Evolutionary conservation across 1,140 invertebrate genomes (phyloP).

Genomic region (Drosophila kohkoa): DNA sequence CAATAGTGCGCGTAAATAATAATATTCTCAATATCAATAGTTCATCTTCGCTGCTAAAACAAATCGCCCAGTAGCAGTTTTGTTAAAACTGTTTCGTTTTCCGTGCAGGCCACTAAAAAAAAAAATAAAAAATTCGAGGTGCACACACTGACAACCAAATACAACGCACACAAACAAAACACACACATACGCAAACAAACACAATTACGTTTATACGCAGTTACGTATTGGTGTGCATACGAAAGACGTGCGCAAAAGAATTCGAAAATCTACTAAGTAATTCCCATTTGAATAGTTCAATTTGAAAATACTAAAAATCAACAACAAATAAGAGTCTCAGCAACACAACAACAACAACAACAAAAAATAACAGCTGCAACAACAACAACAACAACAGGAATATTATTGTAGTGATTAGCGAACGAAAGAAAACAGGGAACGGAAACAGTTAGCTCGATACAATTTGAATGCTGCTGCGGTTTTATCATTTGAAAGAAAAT

Average conservation of each 20-base stretch:
- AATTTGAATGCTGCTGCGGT: slow-evolving; percentile 72
- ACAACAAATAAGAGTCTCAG: slow-evolving; percentile 64
- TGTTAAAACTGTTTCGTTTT: slow-evolving; percentile 20
- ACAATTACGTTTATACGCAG: slow-evolving; percentile 40
- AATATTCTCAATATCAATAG: slow-evolving; percentile 37
- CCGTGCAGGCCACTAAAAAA: slow-evolving; percentile 1
- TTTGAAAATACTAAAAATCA: slow-evolving; percentile 24
- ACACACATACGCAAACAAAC: slow-evolving; percentile 6
- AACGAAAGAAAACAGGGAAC: slow-evolving; percentile 33
- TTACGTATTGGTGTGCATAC: slow-evolving; percentile 55
- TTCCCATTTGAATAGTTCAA: slow-evolving; percentile 22
- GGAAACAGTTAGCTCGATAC: slow-evolving; percentile 17
- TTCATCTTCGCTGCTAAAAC: neutral
- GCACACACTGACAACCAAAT: slow-evolving; percentile 20
- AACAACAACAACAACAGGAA: slow-evolving; percentile 30
- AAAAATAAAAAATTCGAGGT: slow-evolving; percentile 13
- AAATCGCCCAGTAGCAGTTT: slow-evolving; percentile 20
- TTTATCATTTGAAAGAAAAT: slow-evolving; percentile 70
- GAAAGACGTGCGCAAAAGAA: slow-evolving; percentile 55
- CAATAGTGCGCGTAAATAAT: slow-evolving; percentile 14
- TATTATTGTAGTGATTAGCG: slow-evolving; percentile 23
- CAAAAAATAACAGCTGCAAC: slow-evolving; percentile 35
- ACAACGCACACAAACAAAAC: slow-evolving; percentile 20
- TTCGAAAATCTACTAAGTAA: slow-evolving; percentile 57
- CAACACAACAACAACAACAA: slow-evolving; percentile 27